phyloP scores from a whole-genome alignment of 2,113 vertebrate species.

The Silurus asotus region DNA sequence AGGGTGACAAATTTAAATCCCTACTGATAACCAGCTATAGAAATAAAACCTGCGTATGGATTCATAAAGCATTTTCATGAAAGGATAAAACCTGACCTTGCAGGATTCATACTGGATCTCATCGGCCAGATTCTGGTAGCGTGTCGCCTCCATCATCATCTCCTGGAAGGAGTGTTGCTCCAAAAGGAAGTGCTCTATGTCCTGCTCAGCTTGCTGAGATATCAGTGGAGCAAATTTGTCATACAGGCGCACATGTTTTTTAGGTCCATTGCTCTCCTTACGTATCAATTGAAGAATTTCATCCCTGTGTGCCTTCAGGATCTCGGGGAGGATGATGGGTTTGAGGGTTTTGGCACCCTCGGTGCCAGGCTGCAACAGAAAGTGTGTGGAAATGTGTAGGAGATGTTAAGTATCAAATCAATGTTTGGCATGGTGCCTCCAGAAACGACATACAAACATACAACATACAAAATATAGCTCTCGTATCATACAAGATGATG shows the following conservation, averaged over 20 bases:
- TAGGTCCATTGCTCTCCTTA: conserved; percentile 72
- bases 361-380: conserved; percentile 61
- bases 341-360: conserved; percentile 67
- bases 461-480: background rate
- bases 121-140: conserved; percentile 77
- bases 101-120: conserved; percentile 77
- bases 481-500: background rate
- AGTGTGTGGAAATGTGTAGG: background rate
- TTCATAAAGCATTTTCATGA: background rate
- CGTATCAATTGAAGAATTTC: conserved; percentile 72
- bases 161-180: conserved; percentile 77
- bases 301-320: conserved; percentile 72
- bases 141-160: conserved; percentile 74
- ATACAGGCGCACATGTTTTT: conserved; percentile 74
- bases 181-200: conserved; percentile 76
- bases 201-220: conserved; percentile 75
- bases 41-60: background rate
- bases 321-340: conserved; percentile 78
- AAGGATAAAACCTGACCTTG: conserved; percentile 69
- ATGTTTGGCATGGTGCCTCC: background rate
- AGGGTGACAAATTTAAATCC: background rate
- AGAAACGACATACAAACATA: background rate
- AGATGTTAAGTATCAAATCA: background rate
- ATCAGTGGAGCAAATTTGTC: conserved; percentile 80
- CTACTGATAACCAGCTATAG: conserved; percentile 1